Percentiles rank a stretch among this genome's conserved stretches.
phyloP scores from a whole-genome alignment of 2,888 invertebrate genomes.

The Atethmia centrago region DNA sequence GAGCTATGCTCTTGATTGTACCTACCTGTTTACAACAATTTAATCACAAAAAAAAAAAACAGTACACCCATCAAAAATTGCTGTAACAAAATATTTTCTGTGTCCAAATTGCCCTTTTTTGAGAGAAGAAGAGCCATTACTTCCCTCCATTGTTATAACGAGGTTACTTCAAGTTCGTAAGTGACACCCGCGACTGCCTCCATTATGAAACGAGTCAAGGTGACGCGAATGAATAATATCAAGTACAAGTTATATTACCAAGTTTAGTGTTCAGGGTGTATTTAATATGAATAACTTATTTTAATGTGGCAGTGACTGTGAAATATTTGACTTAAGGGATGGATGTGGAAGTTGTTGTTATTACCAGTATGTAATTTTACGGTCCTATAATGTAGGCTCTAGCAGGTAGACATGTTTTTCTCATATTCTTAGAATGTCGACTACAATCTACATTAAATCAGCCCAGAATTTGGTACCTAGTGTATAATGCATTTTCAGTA shows the following conservation, averaged over 20 bases:
- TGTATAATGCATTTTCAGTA: no score
- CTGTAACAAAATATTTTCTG: conserved; percentile 55
- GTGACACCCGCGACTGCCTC: conserved; percentile 52
- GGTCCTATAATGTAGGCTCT: neutral
- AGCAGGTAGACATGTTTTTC: neutral
- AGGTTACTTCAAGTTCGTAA: conserved; percentile 59
- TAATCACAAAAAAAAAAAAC: neutral
- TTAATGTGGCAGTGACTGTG: conserved; percentile 18
- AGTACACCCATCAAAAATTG: conserved; percentile 27
- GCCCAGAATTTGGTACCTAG: no score
- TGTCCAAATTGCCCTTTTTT: conserved; percentile 69
- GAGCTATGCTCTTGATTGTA: neutral
- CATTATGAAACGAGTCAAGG: conserved; percentile 42
- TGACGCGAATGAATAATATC: conserved; percentile 57
- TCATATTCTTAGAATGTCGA: no score
- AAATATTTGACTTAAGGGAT: conserved; percentile 2
- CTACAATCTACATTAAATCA: no score
- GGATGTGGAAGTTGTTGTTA: neutral
- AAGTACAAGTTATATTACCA: conserved; percentile 42
- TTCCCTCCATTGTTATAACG: conserved; percentile 67
- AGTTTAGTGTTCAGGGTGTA: conserved; percentile 44
- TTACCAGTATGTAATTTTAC: neutral
- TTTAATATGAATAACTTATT: conserved; percentile 41
- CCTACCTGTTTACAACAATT: neutral
- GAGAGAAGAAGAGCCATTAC: conserved; percentile 69